These are phyloP conservation scores for Poecilia gillii DNA, from an alignment of 2,797 vertebrate species.

Conservation along the genomic window DNA sequence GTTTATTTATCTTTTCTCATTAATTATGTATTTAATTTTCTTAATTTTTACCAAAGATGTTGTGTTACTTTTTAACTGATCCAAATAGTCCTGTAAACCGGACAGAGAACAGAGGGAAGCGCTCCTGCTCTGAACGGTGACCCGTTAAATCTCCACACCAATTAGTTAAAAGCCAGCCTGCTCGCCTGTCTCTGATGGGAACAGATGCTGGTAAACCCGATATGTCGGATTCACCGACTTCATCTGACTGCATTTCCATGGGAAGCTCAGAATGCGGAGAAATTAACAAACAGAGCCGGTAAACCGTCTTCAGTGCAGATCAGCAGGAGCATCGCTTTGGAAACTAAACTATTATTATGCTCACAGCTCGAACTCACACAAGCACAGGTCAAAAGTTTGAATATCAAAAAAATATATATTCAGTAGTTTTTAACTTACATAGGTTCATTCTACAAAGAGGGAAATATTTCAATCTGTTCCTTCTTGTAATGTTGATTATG, in stretches of 20 bases:
- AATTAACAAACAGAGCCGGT: neutral
- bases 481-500: too few relatives aligned
- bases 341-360: neutral
- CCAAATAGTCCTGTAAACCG: neutral
- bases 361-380: neutral
- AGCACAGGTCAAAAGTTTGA: too few relatives aligned
- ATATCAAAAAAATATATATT: too few relatives aligned
- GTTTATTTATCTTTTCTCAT: neutral
- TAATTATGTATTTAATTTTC: neutral
- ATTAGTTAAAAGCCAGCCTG: slow-evolving; percentile 35
- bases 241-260: neutral
- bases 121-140: neutral
- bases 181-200: slow-evolving; percentile 1
- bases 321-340: neutral
- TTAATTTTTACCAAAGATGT: neutral
- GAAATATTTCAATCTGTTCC: too few relatives aligned
- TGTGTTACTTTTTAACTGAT: neutral
- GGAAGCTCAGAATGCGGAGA: neutral
- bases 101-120: neutral
- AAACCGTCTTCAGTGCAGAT: neutral
- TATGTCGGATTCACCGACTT: slow-evolving; percentile 16
- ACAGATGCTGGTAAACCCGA: slow-evolving; percentile 13
- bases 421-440: too few relatives aligned
- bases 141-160: slow-evolving; percentile 2
- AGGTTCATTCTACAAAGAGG: too few relatives aligned